Conservation (phyloP, 1,140 invertebrate species). For the Elysia chlorotica region DNA sequence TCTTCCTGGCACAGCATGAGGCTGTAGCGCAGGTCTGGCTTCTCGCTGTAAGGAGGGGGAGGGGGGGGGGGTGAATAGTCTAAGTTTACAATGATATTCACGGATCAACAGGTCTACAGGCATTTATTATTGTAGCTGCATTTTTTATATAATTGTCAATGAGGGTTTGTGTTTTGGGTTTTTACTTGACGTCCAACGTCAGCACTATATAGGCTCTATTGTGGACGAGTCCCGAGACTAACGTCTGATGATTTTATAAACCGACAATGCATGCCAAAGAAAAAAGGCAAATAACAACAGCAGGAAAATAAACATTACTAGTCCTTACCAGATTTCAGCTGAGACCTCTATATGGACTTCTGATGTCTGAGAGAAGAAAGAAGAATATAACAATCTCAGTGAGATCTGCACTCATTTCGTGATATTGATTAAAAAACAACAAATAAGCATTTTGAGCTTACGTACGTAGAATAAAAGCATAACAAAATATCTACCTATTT, state of each 20-base stretch:
- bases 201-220: not conserved
- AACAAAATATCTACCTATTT: too few species aligned
- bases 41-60: slow-evolving; percentile 21
- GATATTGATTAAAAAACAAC: too few species aligned
- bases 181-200: too few species aligned
- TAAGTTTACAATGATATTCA: not conserved
- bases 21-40: slow-evolving; percentile 46
- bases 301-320: too few species aligned
- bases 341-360: slow-evolving; percentile 49
- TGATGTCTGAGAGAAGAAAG: slow-evolving; percentile 39
- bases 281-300: not conserved
- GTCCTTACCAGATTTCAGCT: slow-evolving; percentile 44
- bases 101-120: not conserved
- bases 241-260: not conserved
- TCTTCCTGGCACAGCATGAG: slow-evolving; percentile 62
- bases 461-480: too few species aligned
- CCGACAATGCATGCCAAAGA: not conserved
- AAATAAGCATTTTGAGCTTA: too few species aligned
- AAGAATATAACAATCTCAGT: too few species aligned
- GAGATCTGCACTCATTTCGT: too few species aligned
- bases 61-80: not conserved
- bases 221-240: not conserved
- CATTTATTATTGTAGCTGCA: not conserved
- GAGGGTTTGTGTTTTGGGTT: too few species aligned
- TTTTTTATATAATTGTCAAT: not conserved